These are phyloP conservation scores for Monomorium pharaonis DNA, from an alignment of 1,140 invertebrate genomes.

Conservation along the genomic window DNA sequence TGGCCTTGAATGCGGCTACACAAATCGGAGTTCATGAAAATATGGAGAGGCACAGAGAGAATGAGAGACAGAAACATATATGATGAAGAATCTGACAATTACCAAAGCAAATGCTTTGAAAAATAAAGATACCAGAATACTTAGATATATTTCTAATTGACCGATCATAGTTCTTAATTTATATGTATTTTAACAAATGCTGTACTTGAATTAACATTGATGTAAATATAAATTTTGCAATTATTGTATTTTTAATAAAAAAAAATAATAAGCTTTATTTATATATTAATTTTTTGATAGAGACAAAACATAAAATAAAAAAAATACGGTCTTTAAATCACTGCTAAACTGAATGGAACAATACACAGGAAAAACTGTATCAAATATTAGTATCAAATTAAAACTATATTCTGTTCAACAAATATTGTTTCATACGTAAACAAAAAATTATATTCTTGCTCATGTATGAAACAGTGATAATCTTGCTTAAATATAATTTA, in stretches of 20 bases:
- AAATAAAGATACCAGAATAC: neutral
- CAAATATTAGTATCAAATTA: too few species aligned
- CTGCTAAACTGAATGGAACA: neutral
- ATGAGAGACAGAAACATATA: neutral
- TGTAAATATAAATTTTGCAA: neutral
- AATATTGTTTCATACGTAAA: too few species aligned
- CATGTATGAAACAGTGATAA: too few species aligned
- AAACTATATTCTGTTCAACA: too few species aligned
- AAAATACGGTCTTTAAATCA: neutral
- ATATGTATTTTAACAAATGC: neutral
- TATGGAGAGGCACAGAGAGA: neutral
- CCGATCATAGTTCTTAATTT: neutral
- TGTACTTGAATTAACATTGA: neutral
- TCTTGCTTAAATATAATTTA: too few species aligned
- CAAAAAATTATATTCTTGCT: too few species aligned
- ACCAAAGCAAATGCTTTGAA: neutral
- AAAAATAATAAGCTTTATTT: neutral
- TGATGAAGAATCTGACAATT: neutral
- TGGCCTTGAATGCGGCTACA: constrained; percentile 2
- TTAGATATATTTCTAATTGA: neutral
- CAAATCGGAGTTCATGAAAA: neutral
- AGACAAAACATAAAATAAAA: neutral
- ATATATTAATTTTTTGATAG: neutral
- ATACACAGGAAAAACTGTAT: too few species aligned
- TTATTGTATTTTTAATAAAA: neutral